Percentiles rank a stretch among this genome's conserved stretches.
Evolutionary conservation across 2,113 vertebrate species (phyloP).

Genomic region (Alethe diademata): DNA sequence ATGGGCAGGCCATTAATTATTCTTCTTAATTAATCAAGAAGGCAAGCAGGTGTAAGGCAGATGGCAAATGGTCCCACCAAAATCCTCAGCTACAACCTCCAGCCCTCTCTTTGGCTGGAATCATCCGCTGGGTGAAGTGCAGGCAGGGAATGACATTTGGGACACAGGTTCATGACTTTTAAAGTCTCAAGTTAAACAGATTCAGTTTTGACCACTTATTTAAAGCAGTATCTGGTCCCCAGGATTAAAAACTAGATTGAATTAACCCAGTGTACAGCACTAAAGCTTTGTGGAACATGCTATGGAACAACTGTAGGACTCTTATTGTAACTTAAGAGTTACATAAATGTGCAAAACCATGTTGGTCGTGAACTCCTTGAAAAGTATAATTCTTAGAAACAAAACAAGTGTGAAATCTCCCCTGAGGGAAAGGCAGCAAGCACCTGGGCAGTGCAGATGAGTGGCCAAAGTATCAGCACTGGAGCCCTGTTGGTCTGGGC

Average conservation of each 20-base stretch:
- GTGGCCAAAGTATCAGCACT: slow-evolving; percentile 17
- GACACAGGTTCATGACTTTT: background rate
- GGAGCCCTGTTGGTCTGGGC: background rate
- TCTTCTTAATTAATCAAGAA: background rate
- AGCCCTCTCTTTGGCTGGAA: background rate
- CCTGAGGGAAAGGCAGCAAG: background rate
- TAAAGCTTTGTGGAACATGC: background rate
- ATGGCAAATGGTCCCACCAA: background rate
- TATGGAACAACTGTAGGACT: background rate
- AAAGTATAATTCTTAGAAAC: background rate
- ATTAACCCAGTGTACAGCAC: background rate
- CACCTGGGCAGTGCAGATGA: background rate
- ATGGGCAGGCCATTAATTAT: background rate
- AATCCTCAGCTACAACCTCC: background rate
- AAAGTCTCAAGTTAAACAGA: background rate
- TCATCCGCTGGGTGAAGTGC: background rate
- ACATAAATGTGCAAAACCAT: background rate
- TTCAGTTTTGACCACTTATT: background rate
- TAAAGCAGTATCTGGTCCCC: background rate
- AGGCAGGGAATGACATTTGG: background rate
- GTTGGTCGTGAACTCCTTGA: background rate
- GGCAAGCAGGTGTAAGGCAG: background rate
- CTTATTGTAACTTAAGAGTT: background rate
- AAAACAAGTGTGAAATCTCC: slow-evolving; percentile 6
- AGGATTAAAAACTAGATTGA: background rate